Evolutionary conservation across 2,888 invertebrate genomes (phyloP).

Genomic region (Drosophila paracracens): DNA sequence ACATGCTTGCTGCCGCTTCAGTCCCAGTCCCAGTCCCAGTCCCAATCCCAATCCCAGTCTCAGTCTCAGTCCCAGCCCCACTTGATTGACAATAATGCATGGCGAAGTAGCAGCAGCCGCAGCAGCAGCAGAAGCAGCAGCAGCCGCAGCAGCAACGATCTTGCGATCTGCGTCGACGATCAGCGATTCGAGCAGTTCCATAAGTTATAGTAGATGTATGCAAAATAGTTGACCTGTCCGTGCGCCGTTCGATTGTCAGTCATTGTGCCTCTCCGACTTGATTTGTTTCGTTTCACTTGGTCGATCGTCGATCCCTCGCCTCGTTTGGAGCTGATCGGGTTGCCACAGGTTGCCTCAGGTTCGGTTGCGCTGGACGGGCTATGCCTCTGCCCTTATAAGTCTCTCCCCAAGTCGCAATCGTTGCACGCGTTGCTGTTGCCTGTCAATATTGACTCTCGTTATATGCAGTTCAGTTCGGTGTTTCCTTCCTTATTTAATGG

Average conservation of each 20-base stretch:
- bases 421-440: slow-evolving; percentile 77
- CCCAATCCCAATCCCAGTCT: slow-evolving; percentile 26
- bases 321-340: slow-evolving; percentile 41
- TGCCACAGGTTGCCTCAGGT: slow-evolving; percentile 35
- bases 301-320: slow-evolving; percentile 60
- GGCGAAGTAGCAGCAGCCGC: slow-evolving; percentile 67
- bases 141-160: slow-evolving; percentile 45
- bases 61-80: slow-evolving; percentile 50
- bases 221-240: slow-evolving; percentile 84
- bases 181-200: slow-evolving; percentile 75
- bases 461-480: slow-evolving; percentile 71
- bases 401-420: slow-evolving; percentile 55
- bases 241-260: slow-evolving; percentile 79
- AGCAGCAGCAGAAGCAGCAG: slow-evolving; percentile 46
- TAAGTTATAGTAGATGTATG: slow-evolving; percentile 83
- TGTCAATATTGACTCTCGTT: slow-evolving; percentile 81
- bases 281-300: slow-evolving; percentile 81
- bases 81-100: slow-evolving; percentile 82
- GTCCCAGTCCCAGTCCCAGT: slow-evolving; percentile 21
- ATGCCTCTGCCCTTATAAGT: slow-evolving; percentile 72
- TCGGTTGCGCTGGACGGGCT: slow-evolving; percentile 4
- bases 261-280: slow-evolving; percentile 77
- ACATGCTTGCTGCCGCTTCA: slow-evolving; percentile 43
- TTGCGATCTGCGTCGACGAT: slow-evolving; percentile 68
- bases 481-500: slow-evolving; percentile 81